Conservation (phyloP, 2,797 vertebrate genomes). For the Anguilla megastoma region DNA sequence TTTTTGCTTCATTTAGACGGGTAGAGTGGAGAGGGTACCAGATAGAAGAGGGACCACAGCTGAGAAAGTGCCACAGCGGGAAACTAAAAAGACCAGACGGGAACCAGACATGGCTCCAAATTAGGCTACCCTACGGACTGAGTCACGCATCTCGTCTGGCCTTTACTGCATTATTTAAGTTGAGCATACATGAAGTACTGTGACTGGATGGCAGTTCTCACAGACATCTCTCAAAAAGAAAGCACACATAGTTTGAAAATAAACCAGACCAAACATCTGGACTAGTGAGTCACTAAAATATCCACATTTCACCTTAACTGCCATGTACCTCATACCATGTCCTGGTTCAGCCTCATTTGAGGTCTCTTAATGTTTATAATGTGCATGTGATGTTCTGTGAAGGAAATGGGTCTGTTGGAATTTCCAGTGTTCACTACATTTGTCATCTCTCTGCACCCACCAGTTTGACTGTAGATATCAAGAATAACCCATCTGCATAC, state of each 20-base stretch:
- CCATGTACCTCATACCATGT: background rate
- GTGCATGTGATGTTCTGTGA: background rate
- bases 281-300: background rate
- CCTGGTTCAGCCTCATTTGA: background rate
- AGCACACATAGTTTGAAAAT: background rate
- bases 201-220: background rate
- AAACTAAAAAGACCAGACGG: too few relatives aligned
- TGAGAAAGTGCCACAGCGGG: too few relatives aligned
- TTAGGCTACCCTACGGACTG: too few relatives aligned
- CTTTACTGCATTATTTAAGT: too few relatives aligned
- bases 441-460: constrained; percentile 30
- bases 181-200: background rate
- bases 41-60: too few relatives aligned
- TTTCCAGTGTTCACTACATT: constrained; percentile 29
- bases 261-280: background rate
- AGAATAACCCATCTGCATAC: constrained; percentile 50
- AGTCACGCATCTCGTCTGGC: too few relatives aligned
- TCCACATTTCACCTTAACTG: background rate
- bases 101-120: too few relatives aligned
- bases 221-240: background rate
- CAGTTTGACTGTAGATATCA: constrained; percentile 38
- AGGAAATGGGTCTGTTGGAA: background rate
- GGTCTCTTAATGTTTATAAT: background rate
- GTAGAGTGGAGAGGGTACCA: too few relatives aligned
- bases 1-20: too few relatives aligned